Percentiles rank a stretch among this genome's conserved stretches.
Conservation (phyloP, 2,888 invertebrate species). For the Chrysotoxum bicinctum region DNA sequence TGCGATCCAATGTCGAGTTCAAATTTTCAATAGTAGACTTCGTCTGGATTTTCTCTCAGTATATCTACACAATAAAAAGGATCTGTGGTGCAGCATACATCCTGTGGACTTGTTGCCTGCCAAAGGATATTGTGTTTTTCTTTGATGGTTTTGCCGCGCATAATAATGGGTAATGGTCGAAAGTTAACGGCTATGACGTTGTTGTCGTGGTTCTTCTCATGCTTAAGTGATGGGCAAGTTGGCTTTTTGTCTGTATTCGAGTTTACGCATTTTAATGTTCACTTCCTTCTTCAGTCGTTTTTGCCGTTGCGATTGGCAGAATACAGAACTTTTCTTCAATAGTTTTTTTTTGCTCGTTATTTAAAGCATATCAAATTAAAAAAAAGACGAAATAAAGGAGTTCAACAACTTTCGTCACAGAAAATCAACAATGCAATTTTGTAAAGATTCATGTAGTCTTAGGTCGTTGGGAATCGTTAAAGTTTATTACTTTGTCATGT, state of each 20-base stretch:
- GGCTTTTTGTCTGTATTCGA: constrained; percentile 30
- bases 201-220: constrained; percentile 8
- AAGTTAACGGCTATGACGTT: constrained; percentile 65
- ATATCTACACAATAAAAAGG: neutral
- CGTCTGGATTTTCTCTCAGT: neutral
- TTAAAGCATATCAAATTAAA: constrained; percentile 3
- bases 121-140: constrained; percentile 61
- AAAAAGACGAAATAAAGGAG: neutral
- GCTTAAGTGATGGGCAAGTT: constrained; percentile 12
- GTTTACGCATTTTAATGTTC: constrained; percentile 32
- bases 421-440: neutral
- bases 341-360: neutral
- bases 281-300: neutral
- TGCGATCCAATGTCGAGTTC: no score
- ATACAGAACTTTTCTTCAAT: constrained; percentile 1
- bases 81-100: constrained; percentile 11
- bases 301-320: neutral
- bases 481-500: constrained; percentile 50
- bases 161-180: constrained; percentile 65
- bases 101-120: constrained; percentile 61
- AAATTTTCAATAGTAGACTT: no score
- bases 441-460: neutral
- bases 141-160: constrained; percentile 60
- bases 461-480: constrained; percentile 53
- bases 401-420: neutral